Conservation (phyloP, 2,888 invertebrate genomes). For the Hymenopus coronatus region DNA sequence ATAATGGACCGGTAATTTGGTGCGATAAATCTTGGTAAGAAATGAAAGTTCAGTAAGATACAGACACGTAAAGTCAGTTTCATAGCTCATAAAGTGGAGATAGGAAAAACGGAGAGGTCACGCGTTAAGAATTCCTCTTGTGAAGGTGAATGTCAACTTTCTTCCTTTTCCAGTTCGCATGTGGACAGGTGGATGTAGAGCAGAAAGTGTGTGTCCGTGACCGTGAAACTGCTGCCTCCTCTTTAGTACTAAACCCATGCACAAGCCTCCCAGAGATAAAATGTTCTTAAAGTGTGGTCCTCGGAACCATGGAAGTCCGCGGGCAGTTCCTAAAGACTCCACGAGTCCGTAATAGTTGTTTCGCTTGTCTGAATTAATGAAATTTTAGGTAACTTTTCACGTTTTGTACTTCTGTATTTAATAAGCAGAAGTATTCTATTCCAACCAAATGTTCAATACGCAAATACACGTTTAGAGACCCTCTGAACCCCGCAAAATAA, state of each 20-base stretch:
- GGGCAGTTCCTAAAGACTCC: too few species aligned
- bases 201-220: not conserved
- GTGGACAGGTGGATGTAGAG: not conserved
- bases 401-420: too few species aligned
- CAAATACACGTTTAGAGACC: too few species aligned
- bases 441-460: too few species aligned
- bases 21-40: not conserved
- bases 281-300: too few species aligned
- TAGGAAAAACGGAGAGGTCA: not conserved
- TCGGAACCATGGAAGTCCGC: too few species aligned
- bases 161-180: not conserved
- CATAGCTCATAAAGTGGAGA: not conserved
- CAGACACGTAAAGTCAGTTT: not conserved
- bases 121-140: not conserved
- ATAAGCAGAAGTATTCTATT: too few species aligned
- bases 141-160: constrained; percentile 14
- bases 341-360: too few species aligned
- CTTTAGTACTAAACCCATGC: not conserved
- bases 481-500: too few species aligned
- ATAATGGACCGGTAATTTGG: too few species aligned
- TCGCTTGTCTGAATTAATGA: too few species aligned
- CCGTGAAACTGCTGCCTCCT: not conserved
- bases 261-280: not conserved
- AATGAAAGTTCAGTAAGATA: not conserved
- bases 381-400: too few species aligned